phyloP scores from a whole-genome alignment of 2,797 vertebrate genomes.

The Knipowitschia caucasica region DNA sequence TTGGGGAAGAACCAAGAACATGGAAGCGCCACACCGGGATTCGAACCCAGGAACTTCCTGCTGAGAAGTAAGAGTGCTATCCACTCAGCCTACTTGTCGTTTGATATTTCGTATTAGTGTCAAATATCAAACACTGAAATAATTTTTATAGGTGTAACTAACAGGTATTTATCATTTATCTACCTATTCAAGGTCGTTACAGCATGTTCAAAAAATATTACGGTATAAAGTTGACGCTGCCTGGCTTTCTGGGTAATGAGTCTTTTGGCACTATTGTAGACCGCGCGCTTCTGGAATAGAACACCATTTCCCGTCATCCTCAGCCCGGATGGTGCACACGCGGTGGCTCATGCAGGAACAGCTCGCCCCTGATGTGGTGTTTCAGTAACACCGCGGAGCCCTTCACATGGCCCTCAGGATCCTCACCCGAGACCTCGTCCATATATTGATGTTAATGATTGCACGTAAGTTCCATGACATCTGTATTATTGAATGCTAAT shows the following conservation, averaged over 20 bases:
- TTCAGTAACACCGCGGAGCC: slow-evolving; percentile 16
- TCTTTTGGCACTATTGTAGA: fast-evolving
- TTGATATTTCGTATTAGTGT: too few relatives aligned
- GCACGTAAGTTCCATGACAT: slow-evolving; percentile 35
- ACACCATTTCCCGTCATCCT: slow-evolving; percentile 51
- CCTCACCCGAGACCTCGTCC: background rate
- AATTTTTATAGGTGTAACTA: too few relatives aligned
- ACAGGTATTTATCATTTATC: too few relatives aligned
- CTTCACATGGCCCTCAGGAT: slow-evolving; percentile 28
- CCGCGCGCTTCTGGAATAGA: fast-evolving
- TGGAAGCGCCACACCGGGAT: too few relatives aligned
- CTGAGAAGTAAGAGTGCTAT: too few relatives aligned
- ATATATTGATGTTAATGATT: background rate
- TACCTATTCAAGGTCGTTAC: too few relatives aligned
- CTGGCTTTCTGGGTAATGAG: slow-evolving; percentile 16
- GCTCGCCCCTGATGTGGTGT: slow-evolving; percentile 37
- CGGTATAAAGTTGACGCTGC: background rate
- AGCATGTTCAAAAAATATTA: too few relatives aligned
- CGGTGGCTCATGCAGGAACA: slow-evolving; percentile 27
- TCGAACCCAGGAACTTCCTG: too few relatives aligned
- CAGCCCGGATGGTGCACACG: slow-evolving; percentile 20
- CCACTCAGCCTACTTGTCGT: too few relatives aligned
- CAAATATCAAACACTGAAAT: too few relatives aligned
- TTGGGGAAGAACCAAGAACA: too few relatives aligned
- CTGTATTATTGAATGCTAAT: background rate